Percentiles rank a stretch among this genome's conserved stretches.
Conservation (phyloP, 2,797 vertebrate genomes). For the Pogoniulus pusillus region DNA sequence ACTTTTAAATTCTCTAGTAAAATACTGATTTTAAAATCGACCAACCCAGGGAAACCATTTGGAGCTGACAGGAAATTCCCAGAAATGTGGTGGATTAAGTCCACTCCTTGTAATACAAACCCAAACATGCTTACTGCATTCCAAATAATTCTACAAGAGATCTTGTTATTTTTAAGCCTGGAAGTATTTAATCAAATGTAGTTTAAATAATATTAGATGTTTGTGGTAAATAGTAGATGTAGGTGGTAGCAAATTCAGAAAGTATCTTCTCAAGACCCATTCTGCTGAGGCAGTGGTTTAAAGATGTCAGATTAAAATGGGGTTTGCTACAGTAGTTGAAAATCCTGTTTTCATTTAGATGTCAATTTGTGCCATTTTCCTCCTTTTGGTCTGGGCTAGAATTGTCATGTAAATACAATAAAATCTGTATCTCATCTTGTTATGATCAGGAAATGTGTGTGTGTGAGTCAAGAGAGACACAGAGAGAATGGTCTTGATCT, state of each 20-base stretch:
- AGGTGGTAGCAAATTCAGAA: not conserved
- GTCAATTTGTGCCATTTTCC: not conserved
- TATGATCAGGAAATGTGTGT: not conserved
- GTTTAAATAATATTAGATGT: not conserved
- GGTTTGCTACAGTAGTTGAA: not conserved
- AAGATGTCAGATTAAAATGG: constrained; percentile 3
- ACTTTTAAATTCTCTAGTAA: not conserved
- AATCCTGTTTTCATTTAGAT: constrained; percentile 37
- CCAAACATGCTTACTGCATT: not conserved
- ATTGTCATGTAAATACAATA: constrained; percentile 15
- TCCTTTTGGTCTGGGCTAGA: not conserved
- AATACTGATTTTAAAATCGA: not conserved
- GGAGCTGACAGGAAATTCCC: not conserved
- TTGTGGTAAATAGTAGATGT: not conserved
- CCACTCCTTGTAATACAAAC: not conserved
- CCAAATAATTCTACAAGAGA: not conserved
- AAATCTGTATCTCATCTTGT: constrained; percentile 33
- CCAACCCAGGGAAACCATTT: not conserved
- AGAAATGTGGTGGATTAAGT: not conserved
- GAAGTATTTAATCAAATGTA: not conserved
- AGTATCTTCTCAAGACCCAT: constrained; percentile 1
- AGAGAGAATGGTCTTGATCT: constrained; percentile 40
- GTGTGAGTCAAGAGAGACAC: not conserved
- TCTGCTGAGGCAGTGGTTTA: not conserved
- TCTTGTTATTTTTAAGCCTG: not conserved